Conservation (phyloP, 2,113 vertebrate genomes). For the Oncorhynchus clarkii region DNA sequence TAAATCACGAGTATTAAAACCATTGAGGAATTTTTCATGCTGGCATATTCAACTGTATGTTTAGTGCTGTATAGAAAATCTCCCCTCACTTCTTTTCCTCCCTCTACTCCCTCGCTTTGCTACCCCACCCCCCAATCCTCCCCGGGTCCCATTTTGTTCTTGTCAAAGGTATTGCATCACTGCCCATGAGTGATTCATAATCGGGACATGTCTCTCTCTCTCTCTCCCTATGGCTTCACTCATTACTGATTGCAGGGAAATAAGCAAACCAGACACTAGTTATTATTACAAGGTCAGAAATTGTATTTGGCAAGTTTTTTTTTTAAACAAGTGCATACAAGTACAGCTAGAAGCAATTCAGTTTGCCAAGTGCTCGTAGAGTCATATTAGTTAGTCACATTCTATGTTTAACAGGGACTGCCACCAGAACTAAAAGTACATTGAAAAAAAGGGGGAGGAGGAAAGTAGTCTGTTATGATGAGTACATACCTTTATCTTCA, state of each 20-base stretch:
- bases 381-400: constrained; percentile 86
- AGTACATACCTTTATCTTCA: constrained; percentile 93
- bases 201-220: constrained; percentile 32
- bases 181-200: constrained; percentile 41
- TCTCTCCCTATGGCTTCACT: constrained; percentile 11
- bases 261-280: constrained; percentile 81
- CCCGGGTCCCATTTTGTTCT: constrained; percentile 42
- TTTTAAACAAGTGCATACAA: constrained; percentile 93
- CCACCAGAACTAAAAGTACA: constrained; percentile 76
- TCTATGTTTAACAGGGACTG: constrained; percentile 86
- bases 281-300: constrained; percentile 93
- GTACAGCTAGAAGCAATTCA: constrained; percentile 93
- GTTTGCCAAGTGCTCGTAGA: constrained; percentile 92
- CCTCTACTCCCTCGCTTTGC: neutral
- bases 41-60: neutral
- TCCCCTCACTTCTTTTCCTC: neutral
- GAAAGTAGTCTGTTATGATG: constrained; percentile 72
- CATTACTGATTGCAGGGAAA: constrained; percentile 58
- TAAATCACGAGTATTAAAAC: neutral
- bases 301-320: constrained; percentile 91
- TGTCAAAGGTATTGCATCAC: constrained; percentile 57
- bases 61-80: neutral
- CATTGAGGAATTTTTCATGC: neutral
- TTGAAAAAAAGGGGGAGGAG: constrained; percentile 68
- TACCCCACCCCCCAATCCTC: neutral